Evolutionary conservation across 92 coral and sea anemone genomes (phyloP).

Genomic region (Hydrozoanthus gracilis): DNA sequence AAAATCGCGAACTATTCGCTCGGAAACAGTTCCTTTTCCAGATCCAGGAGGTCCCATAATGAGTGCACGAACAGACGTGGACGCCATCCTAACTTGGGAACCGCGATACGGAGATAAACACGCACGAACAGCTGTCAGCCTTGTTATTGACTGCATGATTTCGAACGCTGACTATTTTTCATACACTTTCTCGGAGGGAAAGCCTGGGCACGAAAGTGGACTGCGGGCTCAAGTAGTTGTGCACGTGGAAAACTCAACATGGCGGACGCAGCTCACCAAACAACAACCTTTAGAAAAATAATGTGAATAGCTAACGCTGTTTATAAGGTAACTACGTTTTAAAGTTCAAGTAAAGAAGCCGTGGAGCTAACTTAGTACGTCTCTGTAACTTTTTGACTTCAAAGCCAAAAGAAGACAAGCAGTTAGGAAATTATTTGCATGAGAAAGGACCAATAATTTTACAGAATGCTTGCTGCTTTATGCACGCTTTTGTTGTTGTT

Average conservation of each 20-base stretch:
- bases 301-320: too few relatives aligned
- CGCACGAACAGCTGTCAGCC: slow-evolving; percentile 39
- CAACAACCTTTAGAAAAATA: too few relatives aligned
- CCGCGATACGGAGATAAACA: slow-evolving; percentile 16
- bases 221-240: slow-evolving; percentile 61
- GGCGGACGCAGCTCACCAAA: slow-evolving; percentile 59
- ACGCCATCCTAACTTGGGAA: slow-evolving; percentile 48
- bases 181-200: slow-evolving; percentile 23
- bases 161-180: background rate
- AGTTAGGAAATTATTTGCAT: too few relatives aligned
- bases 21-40: slow-evolving; percentile 98
- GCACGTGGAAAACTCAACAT: slow-evolving; percentile 89
- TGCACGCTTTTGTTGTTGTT: too few relatives aligned
- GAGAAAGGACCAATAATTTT: too few relatives aligned
- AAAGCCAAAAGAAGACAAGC: too few relatives aligned
- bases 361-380: too few relatives aligned
- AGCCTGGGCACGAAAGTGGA: slow-evolving; percentile 55
- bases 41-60: slow-evolving; percentile 99
- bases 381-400: too few relatives aligned
- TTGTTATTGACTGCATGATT: slow-evolving; percentile 36
- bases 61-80: slow-evolving; percentile 82
- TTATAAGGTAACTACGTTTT: background rate
- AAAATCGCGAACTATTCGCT: slow-evolving; percentile 86
- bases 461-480: too few relatives aligned
- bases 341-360: too few relatives aligned